Conservation (phyloP, 2,888 invertebrate species). For the Drosophila mercatorum region DNA sequence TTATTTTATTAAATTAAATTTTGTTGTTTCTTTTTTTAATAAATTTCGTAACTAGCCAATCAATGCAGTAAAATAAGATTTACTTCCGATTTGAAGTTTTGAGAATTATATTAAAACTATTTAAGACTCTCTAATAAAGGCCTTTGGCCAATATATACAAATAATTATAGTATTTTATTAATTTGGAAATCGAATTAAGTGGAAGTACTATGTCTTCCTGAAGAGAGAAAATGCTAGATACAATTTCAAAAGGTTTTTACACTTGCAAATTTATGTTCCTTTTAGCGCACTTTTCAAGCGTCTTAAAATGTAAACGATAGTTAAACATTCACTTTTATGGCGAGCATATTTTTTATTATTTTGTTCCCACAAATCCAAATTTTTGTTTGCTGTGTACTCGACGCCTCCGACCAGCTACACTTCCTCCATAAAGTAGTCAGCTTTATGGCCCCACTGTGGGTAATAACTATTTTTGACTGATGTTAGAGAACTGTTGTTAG, state of each 20-base stretch:
- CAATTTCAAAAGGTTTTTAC: not conserved
- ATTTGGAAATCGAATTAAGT: not conserved
- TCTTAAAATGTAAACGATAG: not conserved
- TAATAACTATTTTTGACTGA: conserved; percentile 32
- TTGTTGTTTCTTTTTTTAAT: no score
- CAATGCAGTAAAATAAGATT: no score
- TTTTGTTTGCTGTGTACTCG: conserved; percentile 8
- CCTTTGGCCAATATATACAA: no score
- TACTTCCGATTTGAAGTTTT: no score
- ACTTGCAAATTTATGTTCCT: not conserved
- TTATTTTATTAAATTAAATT: no score
- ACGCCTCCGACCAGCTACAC: not conserved
- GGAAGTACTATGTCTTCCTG: no score
- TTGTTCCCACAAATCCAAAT: conserved; percentile 3
- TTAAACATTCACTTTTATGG: not conserved
- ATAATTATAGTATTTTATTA: not conserved
- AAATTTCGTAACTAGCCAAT: no score
- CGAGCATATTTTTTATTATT: not conserved
- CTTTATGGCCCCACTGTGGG: conserved; percentile 39
- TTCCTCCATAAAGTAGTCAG: conserved; percentile 43
- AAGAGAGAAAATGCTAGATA: not conserved
- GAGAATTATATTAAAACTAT: no score
- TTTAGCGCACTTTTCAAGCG: not conserved
- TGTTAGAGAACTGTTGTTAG: conserved; percentile 6
- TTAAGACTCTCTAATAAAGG: no score